Conservation (phyloP, 2,797 vertebrate genomes). For the Chanos chanos region DNA sequence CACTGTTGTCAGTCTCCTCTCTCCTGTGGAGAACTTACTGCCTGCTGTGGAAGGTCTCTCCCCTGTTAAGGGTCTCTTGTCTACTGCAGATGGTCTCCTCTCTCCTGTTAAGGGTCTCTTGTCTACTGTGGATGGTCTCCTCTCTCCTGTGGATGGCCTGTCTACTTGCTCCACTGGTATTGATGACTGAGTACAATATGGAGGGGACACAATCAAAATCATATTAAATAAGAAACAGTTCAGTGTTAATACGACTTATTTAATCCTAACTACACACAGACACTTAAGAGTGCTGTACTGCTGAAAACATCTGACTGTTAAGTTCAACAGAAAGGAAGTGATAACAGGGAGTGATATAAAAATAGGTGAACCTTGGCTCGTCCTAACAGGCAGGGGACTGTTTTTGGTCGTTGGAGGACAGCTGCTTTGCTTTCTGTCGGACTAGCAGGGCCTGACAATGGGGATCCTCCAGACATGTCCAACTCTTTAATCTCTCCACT, state of each 20-base stretch:
- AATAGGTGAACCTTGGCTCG: constrained; percentile 15
- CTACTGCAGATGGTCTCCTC: constrained; percentile 16
- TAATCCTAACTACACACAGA: too few species aligned
- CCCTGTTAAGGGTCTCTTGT: constrained; percentile 2
- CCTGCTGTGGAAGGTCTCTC: neutral
- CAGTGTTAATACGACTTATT: too few species aligned
- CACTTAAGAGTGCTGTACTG: neutral
- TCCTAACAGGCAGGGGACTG: constrained; percentile 19
- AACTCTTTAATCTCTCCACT: neutral
- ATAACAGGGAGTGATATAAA: neutral
- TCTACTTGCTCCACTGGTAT: neutral
- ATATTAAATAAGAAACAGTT: neutral
- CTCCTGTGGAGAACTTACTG: neutral
- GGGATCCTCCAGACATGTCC: constrained; percentile 14
- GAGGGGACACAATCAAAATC: neutral
- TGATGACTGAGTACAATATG: constrained; percentile 1
- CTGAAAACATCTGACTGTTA: neutral
- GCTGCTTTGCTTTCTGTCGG: neutral
- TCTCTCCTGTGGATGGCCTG: constrained; percentile 15
- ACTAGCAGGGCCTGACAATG: neutral
- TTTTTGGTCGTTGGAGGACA: constrained; percentile 34
- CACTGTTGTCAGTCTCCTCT: neutral
- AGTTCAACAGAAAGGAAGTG: neutral
- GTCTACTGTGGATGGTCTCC: constrained; percentile 12
- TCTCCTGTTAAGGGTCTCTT: too few species aligned